Base-by-base conservation (phyloP, 2,797 vertebrate genomes). In the Carcharodon carcharias region DNA sequence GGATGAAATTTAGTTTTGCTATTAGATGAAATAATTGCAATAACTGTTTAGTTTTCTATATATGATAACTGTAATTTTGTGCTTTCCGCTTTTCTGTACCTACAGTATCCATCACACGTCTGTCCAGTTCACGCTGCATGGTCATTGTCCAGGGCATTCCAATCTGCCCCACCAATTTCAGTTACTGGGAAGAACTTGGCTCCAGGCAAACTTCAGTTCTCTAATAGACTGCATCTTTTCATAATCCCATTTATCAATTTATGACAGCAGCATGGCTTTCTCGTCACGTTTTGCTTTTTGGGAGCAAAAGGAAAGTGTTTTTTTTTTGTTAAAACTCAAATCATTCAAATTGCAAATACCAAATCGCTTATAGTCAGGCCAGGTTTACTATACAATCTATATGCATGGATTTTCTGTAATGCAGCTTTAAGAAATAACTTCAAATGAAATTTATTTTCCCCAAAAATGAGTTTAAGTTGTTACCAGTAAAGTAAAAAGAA, bases 251-350 rank as follows among this genome's bases (percentile, higher is more conserved):
- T 91, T 71, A 97, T 85, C 97, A 96, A 97, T 97, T 97, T 98
- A 98, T 98, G 98, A 98, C 97, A 98, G 97, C 97, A 97, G 97
- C 96, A 99, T 99, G 99, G 99, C 99, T 96, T 99, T 99, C 97
- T 99, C 99, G 96, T 99, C 99, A 96, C 98, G 98, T 97, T 99
- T 99, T 98, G 99, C 99, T 69, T 99, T 99, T 98, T 99, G 99
- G 99, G 99, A 99, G 97, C 98, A 99, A 98, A 99, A 99, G 99
- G 99, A 98, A 99, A 99, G 99, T 99, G 96, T 98, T 96, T 97
- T 97, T 97, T 98, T 96, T 96, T 50, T 50, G 45, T 50, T 50
- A 50, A 96, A 95, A 28, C 28, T 71, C 50, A 26, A 95, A 56
- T 95, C 69, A 50, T 77, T 95, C 69, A 95, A 35, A 54, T 73